Conservation (phyloP, 1,140 invertebrate genomes). For the Cardiocondyla obscurior region DNA sequence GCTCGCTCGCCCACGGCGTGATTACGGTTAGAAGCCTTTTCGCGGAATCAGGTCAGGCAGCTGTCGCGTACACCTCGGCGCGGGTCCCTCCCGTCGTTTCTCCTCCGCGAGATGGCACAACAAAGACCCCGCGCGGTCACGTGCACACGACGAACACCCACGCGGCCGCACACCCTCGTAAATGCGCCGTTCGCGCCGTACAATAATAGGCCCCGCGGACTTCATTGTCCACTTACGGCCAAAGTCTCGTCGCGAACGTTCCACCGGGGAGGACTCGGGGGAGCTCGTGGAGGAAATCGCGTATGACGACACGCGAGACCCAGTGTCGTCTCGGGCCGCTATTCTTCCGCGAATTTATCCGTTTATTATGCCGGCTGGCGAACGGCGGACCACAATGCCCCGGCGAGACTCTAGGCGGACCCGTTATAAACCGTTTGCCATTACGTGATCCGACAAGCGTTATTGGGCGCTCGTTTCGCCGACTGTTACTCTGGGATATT, state of each 20-base stretch:
- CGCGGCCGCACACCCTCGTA: constrained; percentile 49
- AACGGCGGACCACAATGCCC: neutral
- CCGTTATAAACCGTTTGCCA: constrained; percentile 64
- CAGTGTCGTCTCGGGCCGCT: constrained; percentile 9
- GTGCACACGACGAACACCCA: constrained; percentile 44
- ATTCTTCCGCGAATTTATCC: constrained; percentile 38
- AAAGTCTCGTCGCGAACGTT: constrained; percentile 21
- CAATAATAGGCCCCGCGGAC: constrained; percentile 60
- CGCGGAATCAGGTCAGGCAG: constrained; percentile 67
- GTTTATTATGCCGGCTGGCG: neutral
- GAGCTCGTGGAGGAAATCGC: neutral
- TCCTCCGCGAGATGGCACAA: constrained; percentile 21
- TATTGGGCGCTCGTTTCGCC: constrained; percentile 4
- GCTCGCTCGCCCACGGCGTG: constrained; percentile 52
- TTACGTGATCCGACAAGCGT: constrained; percentile 64
- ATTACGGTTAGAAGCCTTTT: constrained; percentile 62
- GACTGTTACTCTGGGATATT: neutral
- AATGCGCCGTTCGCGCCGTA: constrained; percentile 34
- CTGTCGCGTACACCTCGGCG: constrained; percentile 51
- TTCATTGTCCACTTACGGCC: constrained; percentile 70
- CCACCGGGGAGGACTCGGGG: neutral
- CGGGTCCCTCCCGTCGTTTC: constrained; percentile 34
- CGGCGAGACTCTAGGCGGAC: constrained; percentile 19
- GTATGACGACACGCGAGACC: constrained; percentile 1
- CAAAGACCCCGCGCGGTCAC: constrained; percentile 49